Base-by-base conservation (phyloP, 2,888 invertebrate species). In the Catocala nupta region DNA sequence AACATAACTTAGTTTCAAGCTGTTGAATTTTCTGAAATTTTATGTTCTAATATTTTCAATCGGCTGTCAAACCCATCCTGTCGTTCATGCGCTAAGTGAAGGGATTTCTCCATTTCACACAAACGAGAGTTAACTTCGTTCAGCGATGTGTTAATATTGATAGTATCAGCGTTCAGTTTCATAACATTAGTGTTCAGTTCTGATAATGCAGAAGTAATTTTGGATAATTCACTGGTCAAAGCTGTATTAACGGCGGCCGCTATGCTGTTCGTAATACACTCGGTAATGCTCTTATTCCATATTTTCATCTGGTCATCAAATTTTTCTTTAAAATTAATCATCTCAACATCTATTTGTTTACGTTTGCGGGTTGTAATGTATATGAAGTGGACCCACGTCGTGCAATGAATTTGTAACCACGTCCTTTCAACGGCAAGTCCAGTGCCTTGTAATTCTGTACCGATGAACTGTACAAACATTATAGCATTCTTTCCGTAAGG, bases 91-190 rank as follows among this genome's bases (percentile, higher is more conserved):
- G 3, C 10, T 1, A 44, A 44, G 11, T 44, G 5, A 10, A 45
- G 6, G 5, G 44, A 45, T 12, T 45, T 45, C 44, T 45, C 44
- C 44, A 45, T 45, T 45, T 45, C 44, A 45, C n/a, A n/a, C 12
- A 45, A 12, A 11, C 44, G 44, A 6, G n/a, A 6, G n/a, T 45
- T 45, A 45, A 45, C 44, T 45, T 45, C 44, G n/a, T n/a, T n/a
- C n/a, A 44, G 5, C 11, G 44, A 44, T 44, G 7, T 44, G n/a
- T 45, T 2, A n/a, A 45, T 3, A n/a, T 45, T 45, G 11, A 45
- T 45, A n/a, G n/a, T 25, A 25, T 25, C 25, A 25, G 25, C 25
- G 16, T 16, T 16, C 2, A 25, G 25, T 25, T 25, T 25, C 44
- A 45, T n/a, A 9, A 45, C 10, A n/a, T 45, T 45, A 4, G 44